phyloP scores from a whole-genome alignment of 2,113 vertebrate genomes.

The Dipodomys stephensi region DNA sequence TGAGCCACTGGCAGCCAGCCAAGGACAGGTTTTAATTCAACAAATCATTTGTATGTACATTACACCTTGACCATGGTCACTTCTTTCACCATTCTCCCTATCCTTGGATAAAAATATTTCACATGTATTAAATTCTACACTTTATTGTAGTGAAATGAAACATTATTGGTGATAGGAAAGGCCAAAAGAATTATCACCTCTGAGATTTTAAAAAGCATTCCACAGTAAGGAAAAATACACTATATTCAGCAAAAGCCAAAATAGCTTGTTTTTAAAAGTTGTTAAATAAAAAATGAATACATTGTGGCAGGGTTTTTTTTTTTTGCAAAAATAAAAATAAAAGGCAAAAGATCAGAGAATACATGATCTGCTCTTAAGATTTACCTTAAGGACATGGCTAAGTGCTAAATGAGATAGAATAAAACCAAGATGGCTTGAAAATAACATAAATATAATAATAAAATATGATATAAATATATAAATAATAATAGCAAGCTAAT shows the following conservation, averaged over 20 bases:
- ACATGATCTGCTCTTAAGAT: background rate
- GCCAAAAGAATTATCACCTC: conserved; percentile 24
- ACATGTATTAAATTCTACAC: background rate
- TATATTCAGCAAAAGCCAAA: conserved; percentile 66
- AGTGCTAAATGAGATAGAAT: conserved; percentile 47
- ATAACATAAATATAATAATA: background rate
- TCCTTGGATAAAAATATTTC: background rate
- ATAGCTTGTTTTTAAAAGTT: background rate
- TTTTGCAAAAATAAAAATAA: conserved; percentile 38
- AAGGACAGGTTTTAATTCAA: too few species aligned
- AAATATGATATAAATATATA: too few species aligned
- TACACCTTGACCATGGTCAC: too few species aligned
- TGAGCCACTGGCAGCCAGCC: too few species aligned
- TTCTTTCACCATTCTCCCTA: too few species aligned
- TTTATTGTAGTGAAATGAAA: conserved; percentile 18
- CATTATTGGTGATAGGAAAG: background rate
- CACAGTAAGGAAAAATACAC: background rate
- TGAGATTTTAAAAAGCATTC: conserved; percentile 32
- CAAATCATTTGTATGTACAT: too few species aligned
- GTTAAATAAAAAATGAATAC: conserved; percentile 42
- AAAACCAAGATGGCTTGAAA: conserved; percentile 40
- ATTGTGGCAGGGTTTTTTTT: conserved; percentile 33
- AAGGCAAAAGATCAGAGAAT: conserved; percentile 67
- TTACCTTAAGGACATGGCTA: conserved; percentile 55
- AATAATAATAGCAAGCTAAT: background rate